Conservation (phyloP, 2,113 vertebrate species). For the Ciconia maguari region DNA sequence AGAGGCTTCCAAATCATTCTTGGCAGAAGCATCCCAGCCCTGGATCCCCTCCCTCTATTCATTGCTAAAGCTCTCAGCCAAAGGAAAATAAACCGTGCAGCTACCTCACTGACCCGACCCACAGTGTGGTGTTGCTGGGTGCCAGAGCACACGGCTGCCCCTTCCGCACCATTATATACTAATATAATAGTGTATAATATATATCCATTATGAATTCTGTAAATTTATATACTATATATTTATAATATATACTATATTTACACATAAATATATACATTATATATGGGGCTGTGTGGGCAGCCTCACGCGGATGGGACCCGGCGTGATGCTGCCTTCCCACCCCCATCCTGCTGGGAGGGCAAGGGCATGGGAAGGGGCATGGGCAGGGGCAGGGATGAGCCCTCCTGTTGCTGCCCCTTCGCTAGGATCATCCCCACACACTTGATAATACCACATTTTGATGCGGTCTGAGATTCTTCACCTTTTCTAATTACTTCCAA, state of each 20-base stretch:
- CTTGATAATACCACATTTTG: not conserved
- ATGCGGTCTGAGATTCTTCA: not conserved
- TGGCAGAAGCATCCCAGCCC: conserved; percentile 69
- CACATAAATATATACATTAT: not conserved
- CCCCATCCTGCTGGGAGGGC: not conserved
- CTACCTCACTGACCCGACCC: conserved; percentile 79
- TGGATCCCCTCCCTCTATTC: conserved; percentile 88
- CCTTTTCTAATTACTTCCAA: not conserved
- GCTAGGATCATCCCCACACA: not conserved
- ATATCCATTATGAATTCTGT: fast-evolving
- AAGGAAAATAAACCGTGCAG: conserved; percentile 72
- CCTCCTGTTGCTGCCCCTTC: not conserved
- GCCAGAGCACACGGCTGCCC: conserved; percentile 16
- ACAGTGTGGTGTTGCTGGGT: conserved; percentile 51
- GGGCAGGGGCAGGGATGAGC: not conserved
- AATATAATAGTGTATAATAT: not conserved
- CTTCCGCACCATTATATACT: not conserved
- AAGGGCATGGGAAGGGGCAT: not conserved
- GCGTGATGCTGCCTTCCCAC: not conserved
- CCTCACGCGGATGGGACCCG: fast-evolving
- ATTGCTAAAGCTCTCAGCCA: conserved; percentile 71
- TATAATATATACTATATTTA: not conserved
- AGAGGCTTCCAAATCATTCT: conserved; percentile 75
- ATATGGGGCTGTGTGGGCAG: not conserved
- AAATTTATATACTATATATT: not conserved